Evolutionary conservation across 2,888 invertebrate genomes (phyloP).

Genomic region (Meiosimyza decipiens): DNA sequence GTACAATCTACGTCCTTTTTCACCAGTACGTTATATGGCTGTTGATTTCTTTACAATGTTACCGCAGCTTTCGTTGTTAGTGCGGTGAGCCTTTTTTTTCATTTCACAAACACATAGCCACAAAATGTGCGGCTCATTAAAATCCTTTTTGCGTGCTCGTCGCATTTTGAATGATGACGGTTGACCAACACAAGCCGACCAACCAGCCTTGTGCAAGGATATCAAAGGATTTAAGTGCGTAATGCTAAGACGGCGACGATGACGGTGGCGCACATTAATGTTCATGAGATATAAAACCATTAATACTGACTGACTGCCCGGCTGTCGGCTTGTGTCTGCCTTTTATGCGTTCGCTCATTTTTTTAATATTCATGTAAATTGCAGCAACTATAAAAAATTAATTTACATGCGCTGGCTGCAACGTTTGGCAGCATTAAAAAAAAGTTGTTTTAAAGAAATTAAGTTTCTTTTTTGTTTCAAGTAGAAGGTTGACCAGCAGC

Average conservation of each 20-base stretch:
- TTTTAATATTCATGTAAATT: no score
- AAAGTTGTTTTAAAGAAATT: not conserved
- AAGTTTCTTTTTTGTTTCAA: no score
- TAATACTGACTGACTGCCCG: slow-evolving; percentile 29
- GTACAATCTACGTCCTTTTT: no score
- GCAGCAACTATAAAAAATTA: no score
- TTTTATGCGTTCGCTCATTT: no score
- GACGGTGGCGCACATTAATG: slow-evolving; percentile 31
- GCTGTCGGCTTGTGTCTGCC: not conserved
- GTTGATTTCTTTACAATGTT: no score
- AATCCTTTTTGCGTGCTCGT: slow-evolving; percentile 37
- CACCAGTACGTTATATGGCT: no score
- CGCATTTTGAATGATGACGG: slow-evolving; percentile 32
- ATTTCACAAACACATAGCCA: not conserved
- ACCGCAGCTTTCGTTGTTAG: no score
- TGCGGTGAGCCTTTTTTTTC: no score
- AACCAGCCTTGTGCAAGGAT: not conserved
- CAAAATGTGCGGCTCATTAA: slow-evolving; percentile 35
- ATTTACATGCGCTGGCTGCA: no score
- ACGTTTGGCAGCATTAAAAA: not conserved
- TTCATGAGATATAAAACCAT: slow-evolving; percentile 37
- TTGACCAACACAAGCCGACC: not conserved
- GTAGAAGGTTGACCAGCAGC: no score
- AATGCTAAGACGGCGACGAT: no score
- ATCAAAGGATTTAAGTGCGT: slow-evolving; percentile 23